A percentile compares a stretch with the other conserved stretches of the same genome.
Evolutionary conservation across 2,113 vertebrate species (phyloP).

Genomic region (Clinocottus analis): DNA sequence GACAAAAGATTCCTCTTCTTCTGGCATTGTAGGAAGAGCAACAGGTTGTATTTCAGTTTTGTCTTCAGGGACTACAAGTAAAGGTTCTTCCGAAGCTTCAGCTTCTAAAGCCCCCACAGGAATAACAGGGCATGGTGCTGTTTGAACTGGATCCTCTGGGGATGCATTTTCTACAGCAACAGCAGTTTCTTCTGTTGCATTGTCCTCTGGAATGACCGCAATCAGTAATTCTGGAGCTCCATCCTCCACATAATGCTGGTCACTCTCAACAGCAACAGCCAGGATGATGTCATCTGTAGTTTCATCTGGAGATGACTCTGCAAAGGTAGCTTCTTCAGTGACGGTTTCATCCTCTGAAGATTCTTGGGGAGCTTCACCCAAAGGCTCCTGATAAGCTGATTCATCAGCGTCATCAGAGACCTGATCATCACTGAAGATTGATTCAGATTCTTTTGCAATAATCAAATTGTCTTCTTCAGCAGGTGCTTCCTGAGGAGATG

Average conservation of each 20-base stretch:
- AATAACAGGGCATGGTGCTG: neutral
- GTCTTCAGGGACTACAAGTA: constrained; percentile 6
- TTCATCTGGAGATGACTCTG: constrained; percentile 9
- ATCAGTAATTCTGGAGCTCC: neutral
- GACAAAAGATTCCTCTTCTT: constrained; percentile 7
- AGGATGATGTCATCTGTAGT: neutral
- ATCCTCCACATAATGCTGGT: neutral
- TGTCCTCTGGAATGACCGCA: constrained; percentile 3
- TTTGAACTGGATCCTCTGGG: neutral
- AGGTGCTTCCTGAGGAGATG: neutral
- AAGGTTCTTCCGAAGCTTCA: constrained; percentile 8
- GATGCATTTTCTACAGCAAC: neutral
- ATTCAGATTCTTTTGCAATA: constrained; percentile 9
- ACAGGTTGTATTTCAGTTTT: neutral
- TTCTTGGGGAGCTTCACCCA: constrained; percentile 1
- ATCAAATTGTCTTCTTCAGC: constrained; percentile 16
- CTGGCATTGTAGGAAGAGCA: neutral
- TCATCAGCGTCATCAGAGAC: constrained; percentile 1
- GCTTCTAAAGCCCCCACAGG: neutral
- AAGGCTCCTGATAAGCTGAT: constrained; percentile 3
- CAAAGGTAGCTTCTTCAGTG: neutral
- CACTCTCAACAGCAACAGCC: neutral
- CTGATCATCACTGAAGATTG: neutral
- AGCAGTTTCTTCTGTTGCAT: neutral
- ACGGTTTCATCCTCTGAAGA: constrained; percentile 7